Base-by-base conservation (phyloP, 2,888 invertebrate species). In the Norana najaformis region DNA sequence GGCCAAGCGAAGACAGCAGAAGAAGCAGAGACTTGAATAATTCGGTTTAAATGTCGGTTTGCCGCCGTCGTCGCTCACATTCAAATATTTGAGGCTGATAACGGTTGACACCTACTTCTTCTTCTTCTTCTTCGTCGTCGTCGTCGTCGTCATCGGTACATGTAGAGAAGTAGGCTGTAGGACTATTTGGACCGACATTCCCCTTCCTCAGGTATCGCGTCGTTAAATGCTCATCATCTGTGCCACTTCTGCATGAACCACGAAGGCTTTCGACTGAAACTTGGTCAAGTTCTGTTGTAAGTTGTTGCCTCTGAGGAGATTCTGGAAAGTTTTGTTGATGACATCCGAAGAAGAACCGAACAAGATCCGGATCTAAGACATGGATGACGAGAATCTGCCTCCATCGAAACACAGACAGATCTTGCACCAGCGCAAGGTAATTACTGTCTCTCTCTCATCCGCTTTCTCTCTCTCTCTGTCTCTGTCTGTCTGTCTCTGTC, bases 311-410 rank as follows among this genome's bases (percentile, higher is more conserved):
- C 35, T 85, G 69, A 69, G 69, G 69, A 69, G 69, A 69, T 2
- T 69, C 69, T n/a, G 69, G 69, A 69, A 13, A 8, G 69, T 69
- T 69, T 16, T 30, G 69, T 69, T 69, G 69, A n/a, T 69, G 69
- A n/a, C 69, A 35, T 85, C 85, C 0, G 37, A 36, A 30, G 85
- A 37, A 23, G 36, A 35, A 82, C 82, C 1, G 36, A 23, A 85
- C 13, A 34, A 8, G 85, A 36, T 37, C 85, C 13, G 35, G 13
- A 36, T 35, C 20, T 35, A 85, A 35, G 85, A 85, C 85, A 85
- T 85, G 85, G 85, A 85, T 85, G 85, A 85, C 36, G 85, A 85
- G 85, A 85, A 85, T 37, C 85, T 85, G 34, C 85, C 85, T 85
- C 85, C 85, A 18, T 37, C 37, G 36, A 85, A 35, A 85, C 85